These are phyloP conservation scores for Spea bombifrons DNA, from an alignment of 2,113 vertebrate species.

Conservation along the genomic window DNA sequence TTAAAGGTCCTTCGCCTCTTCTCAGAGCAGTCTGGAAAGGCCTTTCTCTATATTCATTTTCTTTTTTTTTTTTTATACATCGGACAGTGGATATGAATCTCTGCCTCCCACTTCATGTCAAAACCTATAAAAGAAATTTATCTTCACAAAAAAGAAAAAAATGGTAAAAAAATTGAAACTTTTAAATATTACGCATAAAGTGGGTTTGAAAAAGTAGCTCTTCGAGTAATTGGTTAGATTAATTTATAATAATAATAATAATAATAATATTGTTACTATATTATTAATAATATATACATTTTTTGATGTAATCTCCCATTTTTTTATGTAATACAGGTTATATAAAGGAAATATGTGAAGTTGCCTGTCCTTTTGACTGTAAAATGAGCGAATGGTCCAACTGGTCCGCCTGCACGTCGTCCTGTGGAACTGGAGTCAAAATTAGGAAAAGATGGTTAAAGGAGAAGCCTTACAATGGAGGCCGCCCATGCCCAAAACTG, in stretches of 20 bases:
- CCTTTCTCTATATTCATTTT: background rate
- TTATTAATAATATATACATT: too few species aligned
- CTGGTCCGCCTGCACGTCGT: constrained; percentile 87
- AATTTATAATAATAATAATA: background rate
- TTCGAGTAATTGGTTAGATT: too few species aligned
- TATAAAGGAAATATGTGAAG: constrained; percentile 78
- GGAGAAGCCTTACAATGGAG: constrained; percentile 93
- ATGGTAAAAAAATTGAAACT: too few species aligned
- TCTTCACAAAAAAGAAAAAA: background rate
- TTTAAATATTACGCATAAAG: too few species aligned
- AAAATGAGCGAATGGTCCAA: constrained; percentile 91
- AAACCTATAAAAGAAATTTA: background rate
- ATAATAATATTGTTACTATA: background rate
- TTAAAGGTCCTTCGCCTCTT: background rate
- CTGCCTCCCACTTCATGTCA: background rate
- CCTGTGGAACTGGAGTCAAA: constrained; percentile 84
- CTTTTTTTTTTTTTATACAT: background rate
- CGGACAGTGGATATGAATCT: background rate
- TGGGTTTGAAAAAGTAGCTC: too few species aligned
- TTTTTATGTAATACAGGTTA: constrained; percentile 71
- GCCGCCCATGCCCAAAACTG: constrained; percentile 89
- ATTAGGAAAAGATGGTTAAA: constrained; percentile 89
- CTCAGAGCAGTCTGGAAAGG: background rate
- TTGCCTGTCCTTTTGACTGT: constrained; percentile 94
- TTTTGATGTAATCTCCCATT: too few species aligned